Conservation (phyloP, 2,113 vertebrate genomes). For the Eira barbara region DNA sequence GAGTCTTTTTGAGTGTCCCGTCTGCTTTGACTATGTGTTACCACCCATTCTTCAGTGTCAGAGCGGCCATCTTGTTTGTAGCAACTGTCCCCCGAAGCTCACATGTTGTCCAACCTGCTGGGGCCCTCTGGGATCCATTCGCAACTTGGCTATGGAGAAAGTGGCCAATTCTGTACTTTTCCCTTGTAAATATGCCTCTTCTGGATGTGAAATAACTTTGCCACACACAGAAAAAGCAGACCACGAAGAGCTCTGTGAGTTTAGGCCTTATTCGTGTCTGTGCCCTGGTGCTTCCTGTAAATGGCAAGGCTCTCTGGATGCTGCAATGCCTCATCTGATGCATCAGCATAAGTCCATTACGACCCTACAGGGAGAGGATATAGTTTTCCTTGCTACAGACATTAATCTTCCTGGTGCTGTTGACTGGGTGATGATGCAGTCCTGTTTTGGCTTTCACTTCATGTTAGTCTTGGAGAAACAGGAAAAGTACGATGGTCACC, state of each 20-base stretch:
- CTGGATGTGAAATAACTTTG: slow-evolving; percentile 97
- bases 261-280: slow-evolving; percentile 97
- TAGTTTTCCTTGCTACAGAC: slow-evolving; percentile 98
- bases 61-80: slow-evolving; percentile 98
- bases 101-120: slow-evolving; percentile 98
- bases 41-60: slow-evolving; percentile 99
- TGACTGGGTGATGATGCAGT: slow-evolving; percentile 99
- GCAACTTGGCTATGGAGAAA: slow-evolving; percentile 99
- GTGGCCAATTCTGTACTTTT: slow-evolving; percentile 99
- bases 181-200: slow-evolving; percentile 98
- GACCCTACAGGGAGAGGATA: slow-evolving; percentile 99
- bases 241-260: slow-evolving; percentile 99
- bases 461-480: slow-evolving; percentile 99
- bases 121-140: slow-evolving; percentile 97
- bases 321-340: slow-evolving; percentile 99
- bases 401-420: slow-evolving; percentile 98
- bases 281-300: slow-evolving; percentile 98
- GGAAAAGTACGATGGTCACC: slow-evolving; percentile 99
- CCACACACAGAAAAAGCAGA: slow-evolving; percentile 99
- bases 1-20: slow-evolving; percentile 98
- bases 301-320: slow-evolving; percentile 98
- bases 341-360: slow-evolving; percentile 99
- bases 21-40: slow-evolving; percentile 99
- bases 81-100: slow-evolving; percentile 99
- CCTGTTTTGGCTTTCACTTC: slow-evolving; percentile 99